Percentiles rank a stretch among this genome's conserved stretches.
Conservation (phyloP, 2,797 vertebrate genomes). For the Halcyon badia region DNA sequence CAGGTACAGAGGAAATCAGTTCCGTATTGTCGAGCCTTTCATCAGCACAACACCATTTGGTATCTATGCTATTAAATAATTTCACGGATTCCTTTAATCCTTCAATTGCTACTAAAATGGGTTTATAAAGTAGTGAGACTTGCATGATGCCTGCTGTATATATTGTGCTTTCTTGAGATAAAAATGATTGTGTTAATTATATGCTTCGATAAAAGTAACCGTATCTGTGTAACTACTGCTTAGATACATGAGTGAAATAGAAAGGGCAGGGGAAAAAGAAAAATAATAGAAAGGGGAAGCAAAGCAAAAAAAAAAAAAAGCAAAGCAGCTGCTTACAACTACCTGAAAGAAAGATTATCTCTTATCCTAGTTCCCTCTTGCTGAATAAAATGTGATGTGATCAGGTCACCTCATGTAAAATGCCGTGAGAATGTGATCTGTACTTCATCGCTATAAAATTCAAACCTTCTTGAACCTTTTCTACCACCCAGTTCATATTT, state of each 20-base stretch:
- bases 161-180: not conserved
- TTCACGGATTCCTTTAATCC: not conserved
- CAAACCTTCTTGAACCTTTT: slow-evolving; percentile 82
- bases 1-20: not conserved
- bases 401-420: slow-evolving; percentile 82
- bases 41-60: not conserved
- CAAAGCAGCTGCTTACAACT: slow-evolving; percentile 38
- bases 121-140: slow-evolving; percentile 4
- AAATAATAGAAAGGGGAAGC: not conserved
- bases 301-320: not conserved
- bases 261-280: not conserved
- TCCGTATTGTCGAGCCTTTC: not conserved
- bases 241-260: slow-evolving; percentile 18
- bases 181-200: slow-evolving; percentile 37
- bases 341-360: slow-evolving; percentile 69
- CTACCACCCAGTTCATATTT: slow-evolving; percentile 81
- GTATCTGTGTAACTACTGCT: not conserved
- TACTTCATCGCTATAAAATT: slow-evolving; percentile 84
- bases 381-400: slow-evolving; percentile 76
- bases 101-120: not conserved
- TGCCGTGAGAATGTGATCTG: slow-evolving; percentile 74
- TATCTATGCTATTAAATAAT: not conserved
- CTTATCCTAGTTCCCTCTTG: slow-evolving; percentile 52
- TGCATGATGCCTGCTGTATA: not conserved
- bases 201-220: slow-evolving; percentile 7